Percentiles rank a stretch among this genome's conserved stretches.
phyloP scores from a whole-genome alignment of 2,113 vertebrate genomes.

The Hyperoodon ampullatus region DNA sequence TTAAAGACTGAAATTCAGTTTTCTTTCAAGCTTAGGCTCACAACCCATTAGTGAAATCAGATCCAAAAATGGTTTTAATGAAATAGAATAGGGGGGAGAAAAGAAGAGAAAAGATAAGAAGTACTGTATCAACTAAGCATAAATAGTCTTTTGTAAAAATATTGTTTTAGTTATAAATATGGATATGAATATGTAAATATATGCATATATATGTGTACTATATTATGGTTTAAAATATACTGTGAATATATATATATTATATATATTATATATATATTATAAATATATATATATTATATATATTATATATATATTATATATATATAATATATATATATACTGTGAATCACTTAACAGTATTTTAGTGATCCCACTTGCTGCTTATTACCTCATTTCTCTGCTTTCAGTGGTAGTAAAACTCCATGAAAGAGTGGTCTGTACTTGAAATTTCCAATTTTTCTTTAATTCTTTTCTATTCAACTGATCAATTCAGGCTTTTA shows the following conservation, averaged over 20 bases:
- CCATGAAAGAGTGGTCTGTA: neutral
- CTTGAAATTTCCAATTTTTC: neutral
- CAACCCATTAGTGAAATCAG: neutral
- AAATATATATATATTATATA: no score
- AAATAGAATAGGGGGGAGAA: neutral
- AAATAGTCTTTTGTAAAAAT: neutral
- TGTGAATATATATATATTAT: no score
- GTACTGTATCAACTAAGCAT: neutral
- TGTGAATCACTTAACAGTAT: neutral
- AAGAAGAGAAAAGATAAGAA: neutral
- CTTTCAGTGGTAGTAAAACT: neutral
- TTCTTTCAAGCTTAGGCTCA: neutral
- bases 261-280: no score
- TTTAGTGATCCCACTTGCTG: neutral
- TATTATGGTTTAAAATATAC: neutral
- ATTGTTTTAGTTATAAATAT: neutral
- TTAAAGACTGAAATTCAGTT: neutral
- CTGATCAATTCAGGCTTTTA: neutral
- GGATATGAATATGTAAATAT: neutral
- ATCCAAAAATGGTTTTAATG: neutral
- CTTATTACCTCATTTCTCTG: neutral
- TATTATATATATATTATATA: no score
- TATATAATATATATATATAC: no score
- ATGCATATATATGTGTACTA: neutral
- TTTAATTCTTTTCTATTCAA: neutral